Conservation (phyloP, 2,888 invertebrate species). For the Andrena bucephala region DNA sequence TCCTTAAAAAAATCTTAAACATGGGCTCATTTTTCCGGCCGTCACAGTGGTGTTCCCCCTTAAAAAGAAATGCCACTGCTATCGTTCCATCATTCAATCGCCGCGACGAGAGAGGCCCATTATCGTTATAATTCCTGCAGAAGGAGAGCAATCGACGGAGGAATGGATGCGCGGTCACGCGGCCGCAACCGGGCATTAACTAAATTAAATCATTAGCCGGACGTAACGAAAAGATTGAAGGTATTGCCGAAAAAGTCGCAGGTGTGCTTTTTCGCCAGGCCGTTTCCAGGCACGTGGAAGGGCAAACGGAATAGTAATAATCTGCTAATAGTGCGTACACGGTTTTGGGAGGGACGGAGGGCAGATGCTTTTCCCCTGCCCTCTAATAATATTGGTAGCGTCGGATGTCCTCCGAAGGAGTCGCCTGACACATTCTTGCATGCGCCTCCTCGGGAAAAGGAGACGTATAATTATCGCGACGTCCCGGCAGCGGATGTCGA, state of each 20-base stretch:
- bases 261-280: slow-evolving; percentile 24
- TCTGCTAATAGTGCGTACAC: slow-evolving; percentile 60
- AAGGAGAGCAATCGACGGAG: not conserved
- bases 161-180: not conserved
- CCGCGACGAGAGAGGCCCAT: not conserved
- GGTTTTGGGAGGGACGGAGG: slow-evolving; percentile 58
- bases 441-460: slow-evolving; percentile 62
- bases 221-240: slow-evolving; percentile 14
- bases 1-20: too few relatives aligned
- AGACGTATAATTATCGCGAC: slow-evolving; percentile 75
- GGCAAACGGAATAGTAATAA: slow-evolving; percentile 35
- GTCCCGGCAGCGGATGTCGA: slow-evolving; percentile 42
- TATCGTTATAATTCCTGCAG: not conserved
- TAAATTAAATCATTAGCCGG: slow-evolving; percentile 35
- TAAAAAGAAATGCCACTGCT: not conserved
- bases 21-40: too few relatives aligned
- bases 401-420: slow-evolving; percentile 54
- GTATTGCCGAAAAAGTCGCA: slow-evolving; percentile 18
- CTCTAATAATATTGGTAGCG: slow-evolving; percentile 76
- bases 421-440: slow-evolving; percentile 63
- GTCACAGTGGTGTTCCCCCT: too few relatives aligned
- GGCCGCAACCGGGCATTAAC: not conserved
- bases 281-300: slow-evolving; percentile 15
- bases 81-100: not conserved
- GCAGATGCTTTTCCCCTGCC: slow-evolving; percentile 72